Percentiles rank a stretch among this genome's conserved stretches.
Conservation (phyloP, 2,888 invertebrate genomes). For the Tricholauxania praeusta region DNA sequence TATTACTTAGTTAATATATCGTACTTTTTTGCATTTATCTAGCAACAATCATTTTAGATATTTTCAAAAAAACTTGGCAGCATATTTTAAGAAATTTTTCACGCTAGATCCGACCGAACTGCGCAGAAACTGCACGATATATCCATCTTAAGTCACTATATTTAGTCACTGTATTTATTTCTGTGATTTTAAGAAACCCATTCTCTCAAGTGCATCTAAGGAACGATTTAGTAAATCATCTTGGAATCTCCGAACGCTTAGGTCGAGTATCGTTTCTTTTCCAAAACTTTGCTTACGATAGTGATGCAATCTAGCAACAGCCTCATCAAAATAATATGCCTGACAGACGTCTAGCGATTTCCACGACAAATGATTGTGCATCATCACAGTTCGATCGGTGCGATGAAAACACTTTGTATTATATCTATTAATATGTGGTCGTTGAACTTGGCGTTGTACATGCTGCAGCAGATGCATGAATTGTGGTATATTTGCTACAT, state of each 20-base stretch:
- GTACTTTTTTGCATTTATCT: too few relatives aligned
- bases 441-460: constrained; percentile 79
- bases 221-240: constrained; percentile 77
- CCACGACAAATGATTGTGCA: constrained; percentile 93
- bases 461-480: constrained; percentile 95
- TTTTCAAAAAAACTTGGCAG: too few relatives aligned
- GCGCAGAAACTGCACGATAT: too few relatives aligned
- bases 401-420: constrained; percentile 94
- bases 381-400: constrained; percentile 84
- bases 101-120: too few relatives aligned
- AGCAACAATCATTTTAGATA: too few relatives aligned
- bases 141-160: too few relatives aligned
- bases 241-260: constrained; percentile 87
- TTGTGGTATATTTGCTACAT: constrained; percentile 77
- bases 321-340: constrained; percentile 80
- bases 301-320: constrained; percentile 90
- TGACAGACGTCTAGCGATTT: constrained; percentile 83
- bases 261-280: constrained; percentile 80
- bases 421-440: constrained; percentile 87
- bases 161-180: too few relatives aligned
- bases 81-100: too few relatives aligned
- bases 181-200: constrained; percentile 72
- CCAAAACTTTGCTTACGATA: constrained; percentile 71
- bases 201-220: constrained; percentile 74
- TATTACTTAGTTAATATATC: too few relatives aligned